Percentiles rank a stretch among this genome's conserved stretches.
Evolutionary conservation across 2,888 invertebrate genomes (phyloP).

Genomic region (Ceratothoa steindachneri): DNA sequence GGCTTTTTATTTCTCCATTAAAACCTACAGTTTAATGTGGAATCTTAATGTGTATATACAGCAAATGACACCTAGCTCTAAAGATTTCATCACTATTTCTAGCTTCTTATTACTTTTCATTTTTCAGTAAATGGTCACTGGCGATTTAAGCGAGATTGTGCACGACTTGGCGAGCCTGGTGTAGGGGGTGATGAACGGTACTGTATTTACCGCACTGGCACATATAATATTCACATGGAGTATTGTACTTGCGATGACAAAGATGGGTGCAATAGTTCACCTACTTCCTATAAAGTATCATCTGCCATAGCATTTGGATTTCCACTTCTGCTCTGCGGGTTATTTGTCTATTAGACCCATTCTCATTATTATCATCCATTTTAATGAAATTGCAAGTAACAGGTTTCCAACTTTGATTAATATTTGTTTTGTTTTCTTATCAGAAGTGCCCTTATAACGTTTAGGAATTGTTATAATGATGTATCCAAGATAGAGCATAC

Average conservation of each 20-base stretch:
- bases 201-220: slow-evolving; percentile 83
- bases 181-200: slow-evolving; percentile 84
- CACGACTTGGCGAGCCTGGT: slow-evolving; percentile 83
- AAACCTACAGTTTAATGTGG: too few relatives aligned
- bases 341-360: not conserved
- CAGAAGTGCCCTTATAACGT: too few relatives aligned
- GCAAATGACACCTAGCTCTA: too few relatives aligned
- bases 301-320: not conserved
- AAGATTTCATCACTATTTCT: not conserved
- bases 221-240: slow-evolving; percentile 89
- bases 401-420: too few relatives aligned
- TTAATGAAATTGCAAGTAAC: too few relatives aligned
- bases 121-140: slow-evolving; percentile 75
- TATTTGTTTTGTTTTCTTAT: too few relatives aligned
- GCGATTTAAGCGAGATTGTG: slow-evolving; percentile 82
- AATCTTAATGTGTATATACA: too few relatives aligned
- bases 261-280: slow-evolving; percentile 73
- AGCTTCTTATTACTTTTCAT: slow-evolving; percentile 17
- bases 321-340: not conserved
- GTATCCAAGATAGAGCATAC: too few relatives aligned
- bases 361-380: too few relatives aligned
- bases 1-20: not conserved
- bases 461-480: too few relatives aligned
- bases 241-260: slow-evolving; percentile 80
- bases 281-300: not conserved